Conservation (phyloP, 2,888 invertebrate genomes). For the Drosophila antonietae region DNA sequence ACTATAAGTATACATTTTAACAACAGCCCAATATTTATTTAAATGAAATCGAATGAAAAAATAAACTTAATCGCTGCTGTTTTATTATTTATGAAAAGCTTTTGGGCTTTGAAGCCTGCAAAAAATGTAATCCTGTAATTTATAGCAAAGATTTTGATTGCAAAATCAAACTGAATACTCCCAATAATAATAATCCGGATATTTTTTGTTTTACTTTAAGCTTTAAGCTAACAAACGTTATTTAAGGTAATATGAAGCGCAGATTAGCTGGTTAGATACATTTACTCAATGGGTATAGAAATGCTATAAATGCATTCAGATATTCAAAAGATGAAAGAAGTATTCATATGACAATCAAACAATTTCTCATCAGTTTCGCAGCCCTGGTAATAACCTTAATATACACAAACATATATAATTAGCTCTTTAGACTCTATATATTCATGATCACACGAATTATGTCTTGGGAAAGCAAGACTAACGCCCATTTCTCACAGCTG, state of each 20-base stretch:
- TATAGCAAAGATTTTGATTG: neutral
- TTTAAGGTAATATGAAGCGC: neutral
- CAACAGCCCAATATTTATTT: neutral
- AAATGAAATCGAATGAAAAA: neutral
- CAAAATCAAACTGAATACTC: neutral
- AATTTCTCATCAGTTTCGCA: neutral
- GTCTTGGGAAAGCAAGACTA: constrained; percentile 10
- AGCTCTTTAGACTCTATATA: neutral
- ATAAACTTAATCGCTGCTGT: neutral
- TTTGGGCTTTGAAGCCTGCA: neutral
- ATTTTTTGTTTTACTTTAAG: neutral
- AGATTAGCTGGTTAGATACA: neutral
- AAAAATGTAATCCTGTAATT: constrained; percentile 3
- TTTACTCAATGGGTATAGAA: too few species aligned
- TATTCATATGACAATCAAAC: neutral
- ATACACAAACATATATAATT: neutral
- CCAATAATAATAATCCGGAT: neutral
- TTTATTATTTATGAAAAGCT: constrained; percentile 7
- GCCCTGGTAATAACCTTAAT: neutral
- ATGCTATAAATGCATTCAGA: too few species aligned
- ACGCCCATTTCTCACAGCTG: constrained; percentile 21
- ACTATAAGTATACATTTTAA: neutral
- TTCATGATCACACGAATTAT: constrained; percentile 7
- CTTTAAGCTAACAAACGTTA: neutral
- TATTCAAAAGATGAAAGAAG: too few species aligned